Conservation (phyloP, 2,113 vertebrate species). For the Oncorhynchus masou region DNA sequence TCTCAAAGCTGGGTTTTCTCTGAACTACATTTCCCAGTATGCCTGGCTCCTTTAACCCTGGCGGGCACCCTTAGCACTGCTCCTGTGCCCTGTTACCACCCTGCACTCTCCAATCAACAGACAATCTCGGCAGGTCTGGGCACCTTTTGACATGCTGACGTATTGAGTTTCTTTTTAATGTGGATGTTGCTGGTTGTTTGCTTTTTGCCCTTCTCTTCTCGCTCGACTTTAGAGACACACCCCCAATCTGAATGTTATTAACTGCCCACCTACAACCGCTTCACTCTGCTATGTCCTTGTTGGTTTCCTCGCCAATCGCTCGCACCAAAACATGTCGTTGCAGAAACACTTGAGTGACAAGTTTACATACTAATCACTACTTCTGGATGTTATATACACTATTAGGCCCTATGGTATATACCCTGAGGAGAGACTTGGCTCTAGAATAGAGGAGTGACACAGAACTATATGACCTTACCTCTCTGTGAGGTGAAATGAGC, state of each 20-base stretch:
- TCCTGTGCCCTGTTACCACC: slow-evolving; percentile 39
- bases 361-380: slow-evolving; percentile 62
- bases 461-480: not conserved
- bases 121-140: slow-evolving; percentile 40
- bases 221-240: not conserved
- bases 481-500: not conserved
- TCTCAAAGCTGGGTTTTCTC: slow-evolving; percentile 31
- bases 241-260: slow-evolving; percentile 45
- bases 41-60: slow-evolving; percentile 10
- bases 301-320: slow-evolving; percentile 28
- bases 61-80: slow-evolving; percentile 53
- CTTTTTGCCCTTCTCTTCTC: slow-evolving; percentile 56
- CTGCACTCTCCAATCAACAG: slow-evolving; percentile 44
- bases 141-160: slow-evolving; percentile 14
- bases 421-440: not conserved
- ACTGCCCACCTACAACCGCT: slow-evolving; percentile 61
- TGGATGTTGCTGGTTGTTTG: slow-evolving; percentile 39
- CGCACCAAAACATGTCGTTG: slow-evolving; percentile 24
- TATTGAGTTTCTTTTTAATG: slow-evolving; percentile 20
- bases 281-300: slow-evolving; percentile 5
- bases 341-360: slow-evolving; percentile 39
- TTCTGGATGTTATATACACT: not conserved
- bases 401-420: not conserved
- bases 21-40: slow-evolving; percentile 22
- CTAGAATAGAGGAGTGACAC: not conserved